These are phyloP conservation scores for Meda fulgida DNA, from an alignment of 2,797 vertebrate genomes.

Conservation along the genomic window DNA sequence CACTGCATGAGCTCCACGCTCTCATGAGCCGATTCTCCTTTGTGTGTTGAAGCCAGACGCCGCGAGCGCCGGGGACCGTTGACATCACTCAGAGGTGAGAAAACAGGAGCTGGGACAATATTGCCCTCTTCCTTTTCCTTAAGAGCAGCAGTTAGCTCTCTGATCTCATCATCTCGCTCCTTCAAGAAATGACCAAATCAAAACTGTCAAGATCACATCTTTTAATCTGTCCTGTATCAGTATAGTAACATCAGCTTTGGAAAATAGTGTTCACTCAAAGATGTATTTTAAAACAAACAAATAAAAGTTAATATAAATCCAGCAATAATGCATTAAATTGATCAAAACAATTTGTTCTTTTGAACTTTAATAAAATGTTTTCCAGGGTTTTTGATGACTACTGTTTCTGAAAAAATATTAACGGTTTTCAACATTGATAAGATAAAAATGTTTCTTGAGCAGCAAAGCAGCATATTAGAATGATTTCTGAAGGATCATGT, in stretches of 20 bases:
- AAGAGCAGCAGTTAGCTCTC: slow-evolving; percentile 80
- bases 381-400: too few relatives aligned
- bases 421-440: not conserved
- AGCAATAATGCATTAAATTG: not conserved
- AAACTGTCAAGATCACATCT: not conserved
- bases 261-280: not conserved
- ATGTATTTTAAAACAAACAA: not conserved
- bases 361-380: too few relatives aligned
- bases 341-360: too few relatives aligned
- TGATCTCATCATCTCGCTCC: slow-evolving; percentile 90
- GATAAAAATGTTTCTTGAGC: too few relatives aligned
- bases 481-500: too few relatives aligned
- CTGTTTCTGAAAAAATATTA: not conserved
- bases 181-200: slow-evolving; percentile 56
- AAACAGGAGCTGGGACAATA: not conserved
- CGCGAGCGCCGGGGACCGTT: slow-evolving; percentile 80
- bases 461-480: too few relatives aligned
- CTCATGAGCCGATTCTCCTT: slow-evolving; percentile 62
- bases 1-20: slow-evolving; percentile 30
- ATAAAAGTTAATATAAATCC: not conserved
- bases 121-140: slow-evolving; percentile 65
- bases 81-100: slow-evolving; percentile 8
- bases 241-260: not conserved
- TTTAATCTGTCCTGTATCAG: not conserved
- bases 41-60: slow-evolving; percentile 73